Conservation (phyloP, 1,140 invertebrate genomes). For the Bombus impatiens region DNA sequence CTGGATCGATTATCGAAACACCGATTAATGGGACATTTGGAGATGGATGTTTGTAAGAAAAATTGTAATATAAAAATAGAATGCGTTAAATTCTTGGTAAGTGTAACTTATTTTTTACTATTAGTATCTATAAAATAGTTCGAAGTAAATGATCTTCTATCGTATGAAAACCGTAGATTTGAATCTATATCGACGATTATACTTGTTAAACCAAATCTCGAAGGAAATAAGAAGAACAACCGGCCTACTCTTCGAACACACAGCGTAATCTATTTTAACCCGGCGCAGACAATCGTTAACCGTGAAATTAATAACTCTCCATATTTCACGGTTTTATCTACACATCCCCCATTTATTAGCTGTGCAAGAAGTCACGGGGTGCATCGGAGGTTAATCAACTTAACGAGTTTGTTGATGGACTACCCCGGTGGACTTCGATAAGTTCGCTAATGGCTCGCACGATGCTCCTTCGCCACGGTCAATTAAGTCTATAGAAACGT, state of each 20-base stretch:
- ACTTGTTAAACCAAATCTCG: neutral
- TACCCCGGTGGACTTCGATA: conserved; percentile 41
- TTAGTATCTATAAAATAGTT: neutral
- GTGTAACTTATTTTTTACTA: too few relatives aligned
- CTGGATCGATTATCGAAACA: too few relatives aligned
- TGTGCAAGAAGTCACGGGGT: conserved; percentile 32
- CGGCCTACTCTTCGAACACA: neutral
- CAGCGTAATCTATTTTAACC: conserved; percentile 6
- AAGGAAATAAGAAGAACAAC: neutral
- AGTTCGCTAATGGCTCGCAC: conserved; percentile 44
- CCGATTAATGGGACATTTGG: too few relatives aligned
- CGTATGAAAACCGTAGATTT: too few relatives aligned
- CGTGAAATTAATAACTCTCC: conserved; percentile 46
- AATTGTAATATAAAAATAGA: neutral
- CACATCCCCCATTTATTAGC: conserved; percentile 39
- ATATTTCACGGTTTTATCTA: conserved; percentile 54
- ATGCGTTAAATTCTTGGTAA: too few relatives aligned
- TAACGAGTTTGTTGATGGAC: conserved; percentile 52
- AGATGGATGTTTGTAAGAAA: neutral
- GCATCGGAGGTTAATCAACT: conserved; percentile 52
- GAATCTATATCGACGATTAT: too few relatives aligned
- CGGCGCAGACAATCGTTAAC: conserved; percentile 30
- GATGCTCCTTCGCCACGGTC: conserved; percentile 40
- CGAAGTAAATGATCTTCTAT: neutral
- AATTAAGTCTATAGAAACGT: conserved; percentile 54